phyloP scores from a whole-genome alignment of 2,113 vertebrate species.

The Athene cunicularia region DNA sequence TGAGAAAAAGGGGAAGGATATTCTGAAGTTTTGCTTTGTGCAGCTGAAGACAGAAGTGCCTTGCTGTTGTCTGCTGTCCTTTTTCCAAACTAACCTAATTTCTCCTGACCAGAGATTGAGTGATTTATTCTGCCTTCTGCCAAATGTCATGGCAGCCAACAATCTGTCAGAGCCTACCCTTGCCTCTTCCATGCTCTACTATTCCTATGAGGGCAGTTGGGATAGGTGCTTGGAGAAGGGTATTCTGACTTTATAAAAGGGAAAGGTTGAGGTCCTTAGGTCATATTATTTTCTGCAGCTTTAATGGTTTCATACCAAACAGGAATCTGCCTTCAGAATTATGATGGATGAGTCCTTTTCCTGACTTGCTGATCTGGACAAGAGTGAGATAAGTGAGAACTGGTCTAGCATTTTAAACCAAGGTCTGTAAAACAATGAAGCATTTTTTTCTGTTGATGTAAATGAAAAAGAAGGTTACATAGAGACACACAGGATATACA shows the following conservation, averaged over 20 bases:
- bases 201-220: neutral
- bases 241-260: neutral
- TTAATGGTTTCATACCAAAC: neutral
- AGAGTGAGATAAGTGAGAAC: neutral
- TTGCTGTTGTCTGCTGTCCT: neutral
- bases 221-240: neutral
- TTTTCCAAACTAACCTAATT: neutral
- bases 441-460: neutral
- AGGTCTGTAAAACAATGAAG: neutral
- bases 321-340: slow-evolving; percentile 7
- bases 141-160: neutral
- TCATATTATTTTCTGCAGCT: neutral
- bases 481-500: neutral
- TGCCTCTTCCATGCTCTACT: neutral
- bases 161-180: neutral
- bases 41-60: neutral
- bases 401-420: neutral
- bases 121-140: neutral
- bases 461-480: neutral
- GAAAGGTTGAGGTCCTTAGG: neutral
- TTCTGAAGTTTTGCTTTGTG: neutral
- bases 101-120: neutral
- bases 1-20: neutral
- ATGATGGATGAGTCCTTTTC: neutral
- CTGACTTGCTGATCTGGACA: neutral